Conservation (phyloP, 1,140 invertebrate genomes). For the Thaumetopoea pityocampa region DNA sequence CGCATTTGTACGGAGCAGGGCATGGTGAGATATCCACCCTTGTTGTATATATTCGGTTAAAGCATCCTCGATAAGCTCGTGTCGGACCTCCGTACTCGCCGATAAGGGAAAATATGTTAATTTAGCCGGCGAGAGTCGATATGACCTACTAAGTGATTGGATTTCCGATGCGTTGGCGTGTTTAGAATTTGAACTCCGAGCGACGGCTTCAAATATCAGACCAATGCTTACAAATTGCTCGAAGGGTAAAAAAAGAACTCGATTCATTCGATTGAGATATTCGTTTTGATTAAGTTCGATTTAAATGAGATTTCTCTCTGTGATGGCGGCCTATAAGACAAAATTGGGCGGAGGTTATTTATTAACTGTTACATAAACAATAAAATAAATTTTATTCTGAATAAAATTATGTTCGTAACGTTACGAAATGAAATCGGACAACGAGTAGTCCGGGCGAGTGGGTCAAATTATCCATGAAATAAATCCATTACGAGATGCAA, state of each 20-base stretch:
- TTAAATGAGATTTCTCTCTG: constrained; percentile 25
- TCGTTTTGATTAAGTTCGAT: constrained; percentile 26
- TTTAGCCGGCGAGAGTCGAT: constrained; percentile 52
- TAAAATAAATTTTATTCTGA: constrained; percentile 15
- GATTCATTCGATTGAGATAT: constrained; percentile 47
- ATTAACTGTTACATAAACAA: constrained; percentile 17
- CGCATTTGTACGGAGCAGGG: constrained; percentile 58
- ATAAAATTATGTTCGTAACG: constrained; percentile 15
- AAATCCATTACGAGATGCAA: constrained; percentile 69
- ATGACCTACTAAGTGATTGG: constrained; percentile 74
- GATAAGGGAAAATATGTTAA: constrained; percentile 75
- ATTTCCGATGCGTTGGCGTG: constrained; percentile 52
- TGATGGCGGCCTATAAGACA: constrained; percentile 3
- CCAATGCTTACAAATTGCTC: constrained; percentile 69
- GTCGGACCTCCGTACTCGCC: constrained; percentile 51
- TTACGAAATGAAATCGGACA: constrained; percentile 14
- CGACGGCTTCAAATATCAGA: constrained; percentile 33
- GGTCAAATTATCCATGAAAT: constrained; percentile 60
- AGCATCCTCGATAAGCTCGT: constrained; percentile 61
- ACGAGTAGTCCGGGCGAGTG: constrained; percentile 33
- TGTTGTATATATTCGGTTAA: constrained; percentile 58
- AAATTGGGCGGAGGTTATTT: constrained; percentile 19
- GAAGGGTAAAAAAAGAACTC: constrained; percentile 40
- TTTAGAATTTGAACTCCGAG: constrained; percentile 60
- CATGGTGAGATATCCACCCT: constrained; percentile 39